Evolutionary conservation across 2,888 invertebrate genomes (phyloP).

Genomic region (Pilophorus perplexus): DNA sequence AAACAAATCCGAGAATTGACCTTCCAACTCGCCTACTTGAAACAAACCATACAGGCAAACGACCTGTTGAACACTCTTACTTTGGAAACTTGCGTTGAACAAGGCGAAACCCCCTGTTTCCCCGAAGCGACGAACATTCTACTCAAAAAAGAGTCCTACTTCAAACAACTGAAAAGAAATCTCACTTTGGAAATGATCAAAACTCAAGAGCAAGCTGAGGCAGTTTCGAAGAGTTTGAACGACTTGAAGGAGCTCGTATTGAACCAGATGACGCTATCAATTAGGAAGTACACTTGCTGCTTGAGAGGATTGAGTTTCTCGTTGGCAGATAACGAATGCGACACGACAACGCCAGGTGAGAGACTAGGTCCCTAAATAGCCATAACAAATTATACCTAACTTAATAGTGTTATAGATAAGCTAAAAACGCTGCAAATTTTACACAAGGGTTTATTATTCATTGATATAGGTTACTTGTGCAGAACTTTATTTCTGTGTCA

Average conservation of each 20-base stretch:
- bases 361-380: no score
- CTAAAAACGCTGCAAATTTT: no score
- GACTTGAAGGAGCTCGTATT: neutral
- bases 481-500: no score
- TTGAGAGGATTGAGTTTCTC: neutral
- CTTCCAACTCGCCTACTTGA: no score
- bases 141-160: neutral
- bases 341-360: neutral
- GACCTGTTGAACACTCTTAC: no score
- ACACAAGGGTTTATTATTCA: no score
- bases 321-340: neutral
- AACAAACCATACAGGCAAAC: no score
- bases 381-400: no score
- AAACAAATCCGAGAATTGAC: no score
- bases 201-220: neutral
- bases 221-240: neutral
- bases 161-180: neutral
- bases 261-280: neutral
- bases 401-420: no score
- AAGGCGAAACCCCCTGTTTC: neutral
- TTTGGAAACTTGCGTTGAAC: no score
- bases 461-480: no score
- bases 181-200: conserved; percentile 11
- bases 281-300: neutral
- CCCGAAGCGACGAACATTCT: neutral